Conservation (phyloP, 2,797 vertebrate species). For the Falco naumanni region DNA sequence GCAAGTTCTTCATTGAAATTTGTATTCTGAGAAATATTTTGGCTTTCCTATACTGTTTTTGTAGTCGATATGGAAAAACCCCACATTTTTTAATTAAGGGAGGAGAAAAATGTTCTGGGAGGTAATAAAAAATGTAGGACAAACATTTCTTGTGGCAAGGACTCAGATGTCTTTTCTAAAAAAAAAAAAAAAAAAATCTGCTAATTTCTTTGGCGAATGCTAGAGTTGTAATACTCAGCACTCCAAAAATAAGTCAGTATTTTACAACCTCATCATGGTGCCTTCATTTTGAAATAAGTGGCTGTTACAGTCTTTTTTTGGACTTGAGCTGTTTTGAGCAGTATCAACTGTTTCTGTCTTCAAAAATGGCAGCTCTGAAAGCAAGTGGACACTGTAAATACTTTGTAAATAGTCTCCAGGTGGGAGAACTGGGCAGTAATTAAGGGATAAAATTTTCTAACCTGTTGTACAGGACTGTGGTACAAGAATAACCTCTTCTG, state of each 20-base stretch:
- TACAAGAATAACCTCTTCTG: background rate
- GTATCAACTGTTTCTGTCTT: background rate
- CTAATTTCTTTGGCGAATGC: background rate
- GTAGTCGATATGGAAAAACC: background rate
- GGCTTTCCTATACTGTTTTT: conserved; percentile 27
- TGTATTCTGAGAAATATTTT: background rate
- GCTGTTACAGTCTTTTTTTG: background rate
- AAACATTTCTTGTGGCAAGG: conserved; percentile 39
- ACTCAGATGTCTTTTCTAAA: conserved; percentile 8
- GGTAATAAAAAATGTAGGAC: conserved; percentile 37
- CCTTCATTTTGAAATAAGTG: background rate
- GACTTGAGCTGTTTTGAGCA: background rate
- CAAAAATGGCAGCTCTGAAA: background rate
- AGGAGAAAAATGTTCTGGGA: conserved; percentile 53
- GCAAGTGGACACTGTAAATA: background rate
- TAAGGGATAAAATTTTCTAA: background rate
- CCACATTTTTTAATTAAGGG: conserved; percentile 37
- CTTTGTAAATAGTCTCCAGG: background rate
- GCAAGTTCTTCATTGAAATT: background rate
- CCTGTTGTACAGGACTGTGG: background rate
- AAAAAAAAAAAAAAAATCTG: background rate
- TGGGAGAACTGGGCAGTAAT: background rate
- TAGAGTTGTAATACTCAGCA: background rate
- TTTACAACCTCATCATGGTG: background rate
- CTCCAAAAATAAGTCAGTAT: background rate